A percentile compares a stretch with the other conserved stretches of the same genome.
These are phyloP conservation scores for Apomyelois bistriatella DNA, from an alignment of 2,888 invertebrate species.

Conservation along the genomic window DNA sequence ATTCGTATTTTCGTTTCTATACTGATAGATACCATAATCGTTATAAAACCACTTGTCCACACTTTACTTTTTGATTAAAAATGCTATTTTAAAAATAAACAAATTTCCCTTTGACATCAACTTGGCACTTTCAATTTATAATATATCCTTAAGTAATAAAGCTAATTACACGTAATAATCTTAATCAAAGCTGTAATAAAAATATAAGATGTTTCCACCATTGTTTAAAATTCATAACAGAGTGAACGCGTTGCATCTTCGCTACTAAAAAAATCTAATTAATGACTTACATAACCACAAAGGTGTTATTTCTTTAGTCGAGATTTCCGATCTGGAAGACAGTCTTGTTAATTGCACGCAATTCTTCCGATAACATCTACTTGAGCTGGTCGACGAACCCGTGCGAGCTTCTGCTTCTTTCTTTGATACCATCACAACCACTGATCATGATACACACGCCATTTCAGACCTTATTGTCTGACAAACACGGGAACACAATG, in stretches of 20 bases:
- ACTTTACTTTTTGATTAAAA: too few species aligned
- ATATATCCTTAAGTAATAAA: too few species aligned
- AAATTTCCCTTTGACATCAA: too few species aligned
- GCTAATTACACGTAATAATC: too few species aligned
- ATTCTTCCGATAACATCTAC: constrained; percentile 58
- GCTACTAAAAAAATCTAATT: constrained; percentile 1
- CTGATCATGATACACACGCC: constrained; percentile 27
- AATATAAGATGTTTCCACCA: background rate
- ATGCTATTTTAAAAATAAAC: too few species aligned
- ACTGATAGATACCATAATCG: too few species aligned
- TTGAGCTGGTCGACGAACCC: constrained; percentile 57
- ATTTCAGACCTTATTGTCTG: constrained; percentile 36
- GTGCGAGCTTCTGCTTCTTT: constrained; percentile 54
- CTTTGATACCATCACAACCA: constrained; percentile 29
- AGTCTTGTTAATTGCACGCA: constrained; percentile 52
- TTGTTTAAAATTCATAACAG: background rate
- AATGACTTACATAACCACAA: constrained; percentile 3
- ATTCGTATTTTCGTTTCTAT: too few species aligned
- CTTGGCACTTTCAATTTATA: too few species aligned
- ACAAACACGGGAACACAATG: constrained; percentile 22
- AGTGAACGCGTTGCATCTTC: background rate
- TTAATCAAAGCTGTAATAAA: background rate
- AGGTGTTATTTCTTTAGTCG: background rate
- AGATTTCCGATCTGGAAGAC: constrained; percentile 36
- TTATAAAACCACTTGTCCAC: too few species aligned